These are phyloP conservation scores for Oasisia sp. DNA, from an alignment of 2,888 invertebrate genomes.

Conservation along the genomic window DNA sequence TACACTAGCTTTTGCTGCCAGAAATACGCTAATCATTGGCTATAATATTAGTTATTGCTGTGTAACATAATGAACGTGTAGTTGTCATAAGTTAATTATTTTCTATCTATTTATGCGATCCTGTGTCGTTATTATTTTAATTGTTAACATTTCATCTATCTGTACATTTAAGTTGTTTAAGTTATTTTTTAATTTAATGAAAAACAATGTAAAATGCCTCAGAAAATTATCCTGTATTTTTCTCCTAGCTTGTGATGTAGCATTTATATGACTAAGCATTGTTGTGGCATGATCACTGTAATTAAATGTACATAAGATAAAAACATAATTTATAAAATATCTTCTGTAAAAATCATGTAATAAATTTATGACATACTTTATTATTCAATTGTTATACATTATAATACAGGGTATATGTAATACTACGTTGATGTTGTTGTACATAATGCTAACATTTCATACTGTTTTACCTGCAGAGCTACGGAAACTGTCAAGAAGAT, in stretches of 20 bases:
- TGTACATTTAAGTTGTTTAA: too few species aligned
- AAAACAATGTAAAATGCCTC: too few species aligned
- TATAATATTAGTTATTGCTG: too few species aligned
- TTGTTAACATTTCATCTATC: too few species aligned
- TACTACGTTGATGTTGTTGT: slow-evolving; percentile 14
- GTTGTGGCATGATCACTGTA: not conserved
- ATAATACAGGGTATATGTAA: not conserved
- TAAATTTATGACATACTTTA: not conserved
- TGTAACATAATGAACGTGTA: too few species aligned
- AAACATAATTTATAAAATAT: not conserved
- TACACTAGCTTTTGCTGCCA: not conserved
- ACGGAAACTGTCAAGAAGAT: slow-evolving; percentile 77
- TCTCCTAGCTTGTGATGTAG: too few species aligned
- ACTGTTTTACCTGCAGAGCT: slow-evolving; percentile 71
- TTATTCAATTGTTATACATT: not conserved
- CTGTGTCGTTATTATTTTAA: too few species aligned
- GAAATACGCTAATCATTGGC: not conserved
- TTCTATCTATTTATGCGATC: too few species aligned
- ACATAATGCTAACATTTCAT: slow-evolving; percentile 19
- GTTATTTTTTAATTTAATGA: too few species aligned
- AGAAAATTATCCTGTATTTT: too few species aligned
- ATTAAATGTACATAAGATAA: not conserved
- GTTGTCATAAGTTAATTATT: too few species aligned
- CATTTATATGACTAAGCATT: too few species aligned
- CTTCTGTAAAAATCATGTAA: not conserved